Base-by-base conservation (phyloP, 2,888 invertebrate species). In the Mythimna impura region DNA sequence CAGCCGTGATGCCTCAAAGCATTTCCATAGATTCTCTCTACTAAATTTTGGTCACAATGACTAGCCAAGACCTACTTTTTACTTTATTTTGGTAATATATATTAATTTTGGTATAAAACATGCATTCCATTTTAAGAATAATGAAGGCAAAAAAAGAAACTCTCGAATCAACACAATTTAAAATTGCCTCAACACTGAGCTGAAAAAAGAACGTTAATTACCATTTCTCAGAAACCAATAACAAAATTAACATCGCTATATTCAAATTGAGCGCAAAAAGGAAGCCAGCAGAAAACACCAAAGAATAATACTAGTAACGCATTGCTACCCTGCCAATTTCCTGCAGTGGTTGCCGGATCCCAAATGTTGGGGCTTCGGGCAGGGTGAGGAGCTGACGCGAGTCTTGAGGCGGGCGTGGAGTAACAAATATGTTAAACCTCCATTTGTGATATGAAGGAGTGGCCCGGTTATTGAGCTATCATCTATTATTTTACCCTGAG, bases 271-370 rank as follows among this genome's bases (percentile, higher is more conserved):
- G 71, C 77, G 71, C 77, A 82, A 82, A 86, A 87, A 85, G 88
- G 84, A 88, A 83, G 78, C 81, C 75, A 71, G 78, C 43, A 82
- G 86, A 85, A 86, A 84, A 83, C 82, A 83, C 79, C 86, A 78
- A 86, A 87, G 87, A 90, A 91, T 91, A 88, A 89, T 89, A 87
- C 87, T 81, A 75, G 86, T 89, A 87, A 89, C 85, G 87, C 89
- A 89, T 88, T 86, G 90, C 89, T 86, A 85, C 87, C 86, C 85
- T 83, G 78, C 81, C 86, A 89, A 90, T 91, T 88, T 91, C 89
- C 91, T 90, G 80, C 71, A 76, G 83, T 84, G 71, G 62, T 64
- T 82, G 78, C 80, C 86, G 86, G 85, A 84, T 83, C 84, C 81
- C 75, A 66, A 87, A 81, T 70, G 68, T 67, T 83, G 71, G 8